Evolutionary conservation across 2,113 vertebrate genomes (phyloP), one percentile per base, ranked within the genome.

Genomic region (Camarhynchus parvulus): DNA sequence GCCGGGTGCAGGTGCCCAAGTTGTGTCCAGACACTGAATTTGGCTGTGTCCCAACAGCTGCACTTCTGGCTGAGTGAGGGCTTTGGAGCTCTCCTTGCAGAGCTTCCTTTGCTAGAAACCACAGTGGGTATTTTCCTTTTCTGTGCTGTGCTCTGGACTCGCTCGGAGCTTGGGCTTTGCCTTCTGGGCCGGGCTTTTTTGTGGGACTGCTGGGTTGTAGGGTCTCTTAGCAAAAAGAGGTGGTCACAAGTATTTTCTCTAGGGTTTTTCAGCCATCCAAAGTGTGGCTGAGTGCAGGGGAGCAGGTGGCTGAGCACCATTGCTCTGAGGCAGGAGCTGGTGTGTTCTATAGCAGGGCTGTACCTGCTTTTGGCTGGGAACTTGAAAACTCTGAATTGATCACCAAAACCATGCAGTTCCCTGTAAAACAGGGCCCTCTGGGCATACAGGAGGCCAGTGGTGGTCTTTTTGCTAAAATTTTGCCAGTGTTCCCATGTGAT

Each of bases 61-160:
- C 74, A 21, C 16, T 16, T 79, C 22, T 30, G 41, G 20, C 64
- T 41, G 30, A 56, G 66, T 10, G 6, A 15, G 59, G 58, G 25
- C 6, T 27, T 22, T 42, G 58, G 41, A 49, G 42, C 9, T 72
- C 66, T 72, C 75, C 30, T 42, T 12, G 25, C 25, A 27, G 49
- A 56, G 14, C 30, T 35, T 49, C 6, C 5, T 56, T 23, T 27
- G 15, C 7, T 35, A 5, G 50, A 16, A 73, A 33, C 27, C 35
- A 2, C 18, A 9, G 17, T 2, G 1, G 35, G 0, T 22, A 2
- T 66, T 73, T 49, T 13, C 35, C 31, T 56, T 64, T 8, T 7
- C 58, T 1, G 0, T 27, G 35, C 50, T 73, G 50, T 0, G 0
- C 7, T 49, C 17, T 12, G 58, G 16, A 6, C n/a, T 79, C 1